A percentile compares a stretch with the other conserved stretches of the same genome.
Evolutionary conservation across 2,113 vertebrate genomes (phyloP).

Genomic region (Chinchilla lanigera): DNA sequence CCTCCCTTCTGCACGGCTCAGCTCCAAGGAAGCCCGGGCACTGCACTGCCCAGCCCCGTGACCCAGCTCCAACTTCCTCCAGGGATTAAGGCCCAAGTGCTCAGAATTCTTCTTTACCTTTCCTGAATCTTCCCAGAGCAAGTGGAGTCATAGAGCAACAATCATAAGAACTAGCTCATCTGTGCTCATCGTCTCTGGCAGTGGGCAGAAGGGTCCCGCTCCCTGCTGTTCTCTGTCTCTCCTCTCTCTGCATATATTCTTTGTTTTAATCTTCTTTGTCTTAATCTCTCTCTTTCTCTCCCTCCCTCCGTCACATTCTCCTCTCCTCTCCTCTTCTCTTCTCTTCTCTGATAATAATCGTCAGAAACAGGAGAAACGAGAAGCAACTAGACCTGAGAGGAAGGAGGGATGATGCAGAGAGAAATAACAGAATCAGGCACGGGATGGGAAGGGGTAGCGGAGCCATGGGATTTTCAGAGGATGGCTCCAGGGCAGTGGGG

Average conservation of each 20-base stretch:
- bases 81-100: background rate
- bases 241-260: background rate
- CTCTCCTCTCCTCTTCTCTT: background rate
- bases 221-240: no score
- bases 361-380: background rate
- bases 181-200: background rate
- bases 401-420: background rate
- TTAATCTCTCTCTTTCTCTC: no score
- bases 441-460: no score
- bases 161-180: accelerated
- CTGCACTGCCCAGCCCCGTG: background rate
- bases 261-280: background rate
- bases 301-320: background rate
- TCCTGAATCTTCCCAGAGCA: background rate
- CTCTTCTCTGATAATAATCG: background rate
- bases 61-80: background rate
- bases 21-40: background rate
- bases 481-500: background rate
- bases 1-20: background rate
- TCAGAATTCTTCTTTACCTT: background rate
- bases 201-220: no score
- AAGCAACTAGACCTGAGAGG: background rate
- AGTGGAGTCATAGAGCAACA: background rate
- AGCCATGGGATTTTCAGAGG: background rate
- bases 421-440: background rate